A percentile compares a stretch with the other conserved stretches of the same genome.
Conservation (phyloP, 2,797 vertebrate species). For the Peromyscus aztecus region DNA sequence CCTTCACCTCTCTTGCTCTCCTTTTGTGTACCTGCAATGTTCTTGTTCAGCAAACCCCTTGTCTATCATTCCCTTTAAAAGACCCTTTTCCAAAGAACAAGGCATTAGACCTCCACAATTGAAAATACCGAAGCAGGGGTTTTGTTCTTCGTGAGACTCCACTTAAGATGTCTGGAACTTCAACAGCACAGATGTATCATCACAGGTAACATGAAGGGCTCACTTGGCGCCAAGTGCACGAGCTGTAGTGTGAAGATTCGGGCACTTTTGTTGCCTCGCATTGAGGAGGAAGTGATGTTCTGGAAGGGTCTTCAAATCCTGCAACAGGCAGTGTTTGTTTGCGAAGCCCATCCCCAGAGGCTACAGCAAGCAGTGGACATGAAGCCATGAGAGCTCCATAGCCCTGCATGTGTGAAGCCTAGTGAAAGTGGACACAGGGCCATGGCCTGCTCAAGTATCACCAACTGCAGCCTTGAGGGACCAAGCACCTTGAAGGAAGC, state of each 20-base stretch:
- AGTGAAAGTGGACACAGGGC: not conserved
- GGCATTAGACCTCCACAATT: not conserved
- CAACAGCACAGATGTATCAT: not conserved
- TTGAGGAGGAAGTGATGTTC: constrained; percentile 2
- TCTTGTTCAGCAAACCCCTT: not conserved
- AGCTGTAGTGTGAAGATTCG: not conserved
- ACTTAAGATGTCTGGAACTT: constrained; percentile 16
- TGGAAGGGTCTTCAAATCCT: not conserved
- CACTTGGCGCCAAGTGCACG: not conserved
- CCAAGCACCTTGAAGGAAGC: not conserved
- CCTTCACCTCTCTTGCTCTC: too few relatives aligned
- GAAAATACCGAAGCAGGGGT: not conserved
- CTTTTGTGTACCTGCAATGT: not conserved
- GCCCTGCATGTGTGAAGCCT: not conserved
- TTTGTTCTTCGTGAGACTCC: not conserved
- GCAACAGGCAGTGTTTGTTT: not conserved
- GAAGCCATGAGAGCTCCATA: not conserved
- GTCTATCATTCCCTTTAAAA: not conserved
- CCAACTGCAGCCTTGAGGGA: not conserved
- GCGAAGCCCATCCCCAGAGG: not conserved
- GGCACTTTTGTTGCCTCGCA: constrained; percentile 34
- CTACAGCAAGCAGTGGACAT: not conserved
- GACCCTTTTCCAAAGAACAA: not conserved
- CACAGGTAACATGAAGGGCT: not conserved
- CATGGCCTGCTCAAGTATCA: too few relatives aligned